Base-by-base conservation (phyloP, 2,888 invertebrate genomes). In the Abrostola tripartita region DNA sequence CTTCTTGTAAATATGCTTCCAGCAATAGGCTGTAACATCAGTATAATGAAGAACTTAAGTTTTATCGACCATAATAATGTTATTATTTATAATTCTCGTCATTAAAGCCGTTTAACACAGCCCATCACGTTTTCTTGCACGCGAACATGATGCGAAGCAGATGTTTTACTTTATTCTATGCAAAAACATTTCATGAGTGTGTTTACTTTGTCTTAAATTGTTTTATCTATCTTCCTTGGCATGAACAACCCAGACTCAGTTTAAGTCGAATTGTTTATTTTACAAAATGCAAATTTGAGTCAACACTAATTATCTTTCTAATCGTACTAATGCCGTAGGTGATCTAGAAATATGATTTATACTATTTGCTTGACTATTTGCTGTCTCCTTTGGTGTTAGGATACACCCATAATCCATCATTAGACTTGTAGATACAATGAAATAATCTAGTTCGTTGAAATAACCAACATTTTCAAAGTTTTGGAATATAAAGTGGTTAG, bases 81-180 rank as follows among this genome's bases (percentile, higher is more conserved):
- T 58, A 62, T 58, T 35, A 54, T 8, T 52, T 52, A 58, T 58
- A 54, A 54, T 49, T 62, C 62, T 42, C 50, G 50, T 42, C 14
- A 53, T 44, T 57, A 6, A 50, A 53, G 35, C 35, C 14, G 52
- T 55, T 53, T 57, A 49, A 12, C 14, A 36, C 24, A 2, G 14
- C 37, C 37, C 50, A 47, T 68, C 68, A 57, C 35, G 68, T 8
- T 37, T 47, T 14, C 44, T 47, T 24, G 8, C 44, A 47, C 44
- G 44, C 44, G 9, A 47, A 47, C 44, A 47, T 47, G 14, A 47
- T 10, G 44, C 24, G 9, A 24, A 24, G 24, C 24, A 24, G 44
- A 14, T 47, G 44, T 47, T 24, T 47, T 47, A 47, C 44, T 47
- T 47, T 47, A 47, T 24, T 8, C 14, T 5, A 9, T 47, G 24